Evolutionary conservation across 2,797 vertebrate species (phyloP).

Genomic region (Pseudochromis fuscus): DNA sequence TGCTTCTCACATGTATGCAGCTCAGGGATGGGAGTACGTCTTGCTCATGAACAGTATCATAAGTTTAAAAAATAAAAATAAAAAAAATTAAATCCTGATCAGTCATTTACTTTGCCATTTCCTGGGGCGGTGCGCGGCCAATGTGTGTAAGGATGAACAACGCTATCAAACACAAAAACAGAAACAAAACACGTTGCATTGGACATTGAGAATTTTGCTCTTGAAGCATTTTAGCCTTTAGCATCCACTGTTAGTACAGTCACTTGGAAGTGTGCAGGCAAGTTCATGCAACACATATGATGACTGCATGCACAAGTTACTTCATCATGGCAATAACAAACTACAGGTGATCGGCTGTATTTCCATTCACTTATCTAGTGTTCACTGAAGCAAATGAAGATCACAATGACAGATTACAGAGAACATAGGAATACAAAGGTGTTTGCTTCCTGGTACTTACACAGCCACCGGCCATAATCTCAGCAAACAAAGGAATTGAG

Average conservation of each 20-base stretch:
- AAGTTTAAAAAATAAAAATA: not conserved
- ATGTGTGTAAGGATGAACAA: constrained; percentile 59
- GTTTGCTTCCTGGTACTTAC: constrained; percentile 85
- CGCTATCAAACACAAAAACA: constrained; percentile 43
- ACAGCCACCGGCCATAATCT: constrained; percentile 94
- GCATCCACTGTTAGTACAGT: constrained; percentile 23
- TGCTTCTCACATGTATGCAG: constrained; percentile 29
- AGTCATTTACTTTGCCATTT: constrained; percentile 51
- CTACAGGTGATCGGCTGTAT: not conserved
- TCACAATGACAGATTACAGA: constrained; percentile 6
- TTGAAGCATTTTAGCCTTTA: constrained; percentile 7
- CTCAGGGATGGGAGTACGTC: constrained; percentile 38
- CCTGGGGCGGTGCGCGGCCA: constrained; percentile 44
- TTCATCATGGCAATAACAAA: not conserved
- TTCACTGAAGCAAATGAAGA: constrained; percentile 3
- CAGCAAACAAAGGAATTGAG: constrained; percentile 90
- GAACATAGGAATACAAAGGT: not conserved
- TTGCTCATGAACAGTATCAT: constrained; percentile 22
- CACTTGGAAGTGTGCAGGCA: constrained; percentile 22
- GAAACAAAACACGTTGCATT: constrained; percentile 48
- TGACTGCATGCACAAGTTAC: constrained; percentile 23
- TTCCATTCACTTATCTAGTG: not conserved
- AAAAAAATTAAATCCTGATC: constrained; percentile 39
- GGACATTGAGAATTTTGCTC: constrained; percentile 29
- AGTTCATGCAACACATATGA: constrained; percentile 4